Evolutionary conservation across 2,113 vertebrate species (phyloP).

Genomic region (Ptyas mucosa): DNA sequence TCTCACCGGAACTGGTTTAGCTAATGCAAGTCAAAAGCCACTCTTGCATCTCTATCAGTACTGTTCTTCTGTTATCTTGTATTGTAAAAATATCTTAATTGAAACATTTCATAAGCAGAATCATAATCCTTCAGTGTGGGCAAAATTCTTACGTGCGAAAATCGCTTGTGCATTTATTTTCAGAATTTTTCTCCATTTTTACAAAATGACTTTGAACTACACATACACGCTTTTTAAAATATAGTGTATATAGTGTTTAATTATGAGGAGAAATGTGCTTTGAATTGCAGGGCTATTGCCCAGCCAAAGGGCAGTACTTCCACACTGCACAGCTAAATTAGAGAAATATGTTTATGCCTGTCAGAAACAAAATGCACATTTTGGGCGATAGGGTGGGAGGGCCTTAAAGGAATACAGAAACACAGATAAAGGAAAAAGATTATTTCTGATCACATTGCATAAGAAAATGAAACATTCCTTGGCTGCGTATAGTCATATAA

Average conservation of each 20-base stretch:
- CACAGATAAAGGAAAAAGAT: background rate
- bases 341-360: background rate
- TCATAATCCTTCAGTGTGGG: background rate
- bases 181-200: background rate
- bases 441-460: background rate
- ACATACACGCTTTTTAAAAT: background rate
- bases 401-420: background rate
- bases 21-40: background rate
- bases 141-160: background rate
- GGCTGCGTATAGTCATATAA: background rate
- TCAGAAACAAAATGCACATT: background rate
- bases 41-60: background rate
- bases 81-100: background rate
- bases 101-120: background rate
- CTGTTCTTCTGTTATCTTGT: background rate
- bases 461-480: background rate
- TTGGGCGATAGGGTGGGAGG: background rate
- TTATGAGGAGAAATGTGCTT: background rate
- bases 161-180: background rate
- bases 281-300: background rate
- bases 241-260: background rate
- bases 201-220: background rate
- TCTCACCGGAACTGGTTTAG: background rate
- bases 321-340: background rate
- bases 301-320: background rate